Base-by-base conservation (phyloP, 2,888 invertebrate genomes). In the Drepanosiphum platanoidis region DNA sequence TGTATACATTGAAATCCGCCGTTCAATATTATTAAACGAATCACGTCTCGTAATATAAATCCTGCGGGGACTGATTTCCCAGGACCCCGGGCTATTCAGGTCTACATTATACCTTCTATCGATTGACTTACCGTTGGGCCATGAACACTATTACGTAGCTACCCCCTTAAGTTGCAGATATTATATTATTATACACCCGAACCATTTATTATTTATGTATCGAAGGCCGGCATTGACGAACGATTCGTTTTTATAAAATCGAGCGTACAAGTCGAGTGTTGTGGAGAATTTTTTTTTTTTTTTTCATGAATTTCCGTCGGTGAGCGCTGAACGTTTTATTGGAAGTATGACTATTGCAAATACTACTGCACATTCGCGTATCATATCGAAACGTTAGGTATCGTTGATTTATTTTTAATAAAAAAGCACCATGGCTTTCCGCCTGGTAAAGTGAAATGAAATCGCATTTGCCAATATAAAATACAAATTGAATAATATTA, bases 1-100 rank as follows among this genome's bases (percentile, higher is more conserved):
- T 36, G 80, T 34, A 11, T 27, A 39, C 30, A 30, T 39, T 22
- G 36, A 71, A 70, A 70, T 52, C 52, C 52, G 11, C n/a, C 27
- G 34, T 68, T 52, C 52, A 13, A 27, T 70, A 70, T 80, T 81
- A 71, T 27, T 81, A 81, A 81, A 58, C 80, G 36, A 22, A 81
- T 81, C 80, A 81, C 80, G 80, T 81, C 36, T 58, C 58, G 13
- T 58, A 34, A 58, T 81, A 81, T 81, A 81, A 52, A 81, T 70
- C 70, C 70, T 39, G 30, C 7, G 11, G 58, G 39, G 80, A n/a
- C n/a, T n/a, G n/a, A 81, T 68, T 39, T 30, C 32, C 27, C 18
- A 58, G 36, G 18, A 80, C 70, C 34, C 34, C 52, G 4, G 27
- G 52, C 27, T 52, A 58, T 70, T 70, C 80, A 30, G 36, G 52